Base-by-base conservation (phyloP, 2,888 invertebrate species). In the Sphaerophoria rueppellii region DNA sequence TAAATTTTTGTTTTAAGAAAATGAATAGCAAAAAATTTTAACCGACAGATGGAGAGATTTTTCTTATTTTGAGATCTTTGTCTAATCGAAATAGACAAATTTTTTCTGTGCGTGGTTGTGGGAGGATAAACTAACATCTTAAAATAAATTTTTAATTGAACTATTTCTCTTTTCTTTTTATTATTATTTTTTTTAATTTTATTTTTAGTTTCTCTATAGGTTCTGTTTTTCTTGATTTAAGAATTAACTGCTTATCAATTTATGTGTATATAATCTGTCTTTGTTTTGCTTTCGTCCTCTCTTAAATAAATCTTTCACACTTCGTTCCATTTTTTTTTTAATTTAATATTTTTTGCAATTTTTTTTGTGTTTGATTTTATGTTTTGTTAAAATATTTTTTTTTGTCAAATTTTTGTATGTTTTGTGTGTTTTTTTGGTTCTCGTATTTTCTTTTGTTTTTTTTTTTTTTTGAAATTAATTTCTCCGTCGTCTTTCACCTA, bases 191-290 rank as follows among this genome's bases (percentile, higher is more conserved):
- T 11, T 57, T 77, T 43, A 43, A 46, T 54, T 70, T 75, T 77
- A 32, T 35, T 16, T 65, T 24, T 48, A 78, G 52, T 74, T 54
- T 43, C 9, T 12, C 43, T 43, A 77, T 77, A 63, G 43, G 24
- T 16, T 63, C 55, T 14, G 57, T 37, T 65, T 76, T 50, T 76
- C 69, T 60, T 61, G 57, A 52, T 57, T 65, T 82, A 65, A 35
- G 77, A 73, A 80, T 87, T 69, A 75, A 87, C 77, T 87, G 72
- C 82, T 86, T 77, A 69, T 86, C 52, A 76, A 85, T 72, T 52
- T 35, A 58, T 69, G 37, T 65, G 12, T 71, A 77, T 24, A 24
- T 71, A 75, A 73, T 67, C 60, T 80, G 77, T 74, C 63, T 75
- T 63, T 67, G 6, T 58, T 82, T 69, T 50, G 52, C 40, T 46